Conservation (phyloP, 2,797 vertebrate species). For the Acridotheres tristis region DNA sequence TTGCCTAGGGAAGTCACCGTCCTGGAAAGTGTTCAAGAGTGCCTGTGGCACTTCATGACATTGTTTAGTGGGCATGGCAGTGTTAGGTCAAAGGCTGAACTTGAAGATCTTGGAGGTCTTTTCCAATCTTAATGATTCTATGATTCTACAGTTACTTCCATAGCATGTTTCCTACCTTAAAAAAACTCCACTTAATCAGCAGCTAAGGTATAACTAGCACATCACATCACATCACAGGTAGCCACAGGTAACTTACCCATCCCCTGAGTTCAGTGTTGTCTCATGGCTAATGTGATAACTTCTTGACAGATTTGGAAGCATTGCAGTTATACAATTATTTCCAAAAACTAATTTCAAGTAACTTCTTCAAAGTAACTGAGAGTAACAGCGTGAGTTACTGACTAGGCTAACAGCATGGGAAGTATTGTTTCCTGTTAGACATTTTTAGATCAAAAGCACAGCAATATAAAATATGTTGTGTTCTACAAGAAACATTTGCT, state of each 20-base stretch:
- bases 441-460: constrained; percentile 27
- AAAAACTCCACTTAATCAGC: background rate
- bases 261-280: background rate
- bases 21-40: background rate
- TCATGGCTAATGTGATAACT: background rate
- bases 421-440: background rate
- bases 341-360: background rate
- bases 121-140: background rate
- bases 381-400: background rate
- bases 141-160: background rate
- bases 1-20: background rate
- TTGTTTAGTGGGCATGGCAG: background rate
- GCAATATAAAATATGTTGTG: background rate
- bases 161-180: background rate
- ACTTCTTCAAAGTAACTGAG: background rate
- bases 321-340: background rate
- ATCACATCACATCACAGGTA: no score
- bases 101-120: background rate
- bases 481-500: background rate
- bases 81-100: background rate
- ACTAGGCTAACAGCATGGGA: background rate
- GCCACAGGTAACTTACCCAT: background rate
- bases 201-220: background rate
- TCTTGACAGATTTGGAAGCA: background rate
- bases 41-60: background rate